phyloP scores from a whole-genome alignment of 1,140 invertebrate genomes.

The Pteromalus puparum region DNA sequence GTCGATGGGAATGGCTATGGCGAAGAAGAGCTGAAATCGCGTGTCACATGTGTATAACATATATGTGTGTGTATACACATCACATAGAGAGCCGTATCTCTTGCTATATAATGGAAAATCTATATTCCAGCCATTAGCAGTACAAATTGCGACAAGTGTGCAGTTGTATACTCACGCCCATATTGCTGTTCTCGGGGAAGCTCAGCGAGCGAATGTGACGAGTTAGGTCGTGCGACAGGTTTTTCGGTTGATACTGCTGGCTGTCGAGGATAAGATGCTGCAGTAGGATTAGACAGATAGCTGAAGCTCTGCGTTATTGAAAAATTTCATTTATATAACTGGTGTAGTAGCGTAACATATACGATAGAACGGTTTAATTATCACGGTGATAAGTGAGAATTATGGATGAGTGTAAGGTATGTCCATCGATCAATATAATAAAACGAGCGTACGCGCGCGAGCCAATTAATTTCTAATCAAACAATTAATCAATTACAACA shows the following conservation, averaged over 20 bases:
- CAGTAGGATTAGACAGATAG: background rate
- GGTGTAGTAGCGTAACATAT: no score
- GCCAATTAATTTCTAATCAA: conserved; percentile 20
- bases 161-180: conserved; percentile 63
- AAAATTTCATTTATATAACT: no score
- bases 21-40: conserved; percentile 71
- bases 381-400: no score
- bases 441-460: background rate
- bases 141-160: background rate
- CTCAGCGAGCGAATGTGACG: conserved; percentile 68
- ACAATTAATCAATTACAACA: background rate
- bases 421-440: background rate
- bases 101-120: background rate
- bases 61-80: background rate
- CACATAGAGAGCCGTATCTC: no score
- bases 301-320: background rate
- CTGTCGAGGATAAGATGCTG: background rate
- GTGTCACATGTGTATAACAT: background rate
- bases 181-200: conserved; percentile 66
- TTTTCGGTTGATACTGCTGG: background rate
- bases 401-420: no score
- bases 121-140: background rate
- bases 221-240: conserved; percentile 48
- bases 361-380: no score
- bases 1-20: conserved; percentile 69